Percentiles rank a stretch among this genome's conserved stretches.
These are phyloP conservation scores for Clarias laeviceps DNA, from an alignment of 2,797 vertebrate genomes.

Conservation along the genomic window DNA sequence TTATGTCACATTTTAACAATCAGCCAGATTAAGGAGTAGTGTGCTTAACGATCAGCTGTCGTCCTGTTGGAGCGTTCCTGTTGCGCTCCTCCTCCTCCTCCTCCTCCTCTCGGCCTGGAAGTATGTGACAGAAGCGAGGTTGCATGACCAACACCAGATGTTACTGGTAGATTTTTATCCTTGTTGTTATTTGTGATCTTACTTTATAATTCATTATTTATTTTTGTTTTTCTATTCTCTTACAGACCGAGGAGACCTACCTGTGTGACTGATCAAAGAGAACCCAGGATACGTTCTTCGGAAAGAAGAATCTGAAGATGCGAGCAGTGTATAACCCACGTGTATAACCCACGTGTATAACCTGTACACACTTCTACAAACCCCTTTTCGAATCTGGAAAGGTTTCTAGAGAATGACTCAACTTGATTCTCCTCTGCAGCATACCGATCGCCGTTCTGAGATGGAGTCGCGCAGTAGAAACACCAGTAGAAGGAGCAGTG, in stretches of 20 bases:
- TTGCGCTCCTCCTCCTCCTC: background rate
- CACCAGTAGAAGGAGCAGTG: constrained; percentile 64
- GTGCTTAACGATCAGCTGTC: constrained; percentile 35
- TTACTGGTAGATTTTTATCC: constrained; percentile 12
- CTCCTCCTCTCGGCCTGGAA: background rate
- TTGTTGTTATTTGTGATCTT: constrained; percentile 11
- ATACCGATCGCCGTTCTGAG: constrained; percentile 58
- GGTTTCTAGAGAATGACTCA: constrained; percentile 69
- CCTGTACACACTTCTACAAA: constrained; percentile 49
- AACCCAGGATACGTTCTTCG: background rate
- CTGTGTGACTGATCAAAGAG: background rate
- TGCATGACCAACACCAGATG: background rate
- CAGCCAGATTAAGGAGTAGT: constrained; percentile 43
- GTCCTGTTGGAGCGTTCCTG: constrained; percentile 25
- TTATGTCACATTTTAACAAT: constrained; percentile 67
- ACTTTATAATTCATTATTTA: constrained; percentile 13
- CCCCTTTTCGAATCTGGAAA: constrained; percentile 40
- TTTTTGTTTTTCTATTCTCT: background rate
- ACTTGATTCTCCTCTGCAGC: constrained; percentile 66
- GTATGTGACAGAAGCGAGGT: background rate
- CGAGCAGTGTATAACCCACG: background rate
- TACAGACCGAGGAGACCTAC: background rate
- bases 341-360: background rate
- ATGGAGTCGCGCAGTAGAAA: constrained; percentile 71
- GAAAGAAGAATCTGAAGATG: background rate